Evolutionary conservation across 2,797 vertebrate genomes (phyloP), one percentile per base, ranked within the genome.

Genomic region (Hydrolagus colliei): DNA sequence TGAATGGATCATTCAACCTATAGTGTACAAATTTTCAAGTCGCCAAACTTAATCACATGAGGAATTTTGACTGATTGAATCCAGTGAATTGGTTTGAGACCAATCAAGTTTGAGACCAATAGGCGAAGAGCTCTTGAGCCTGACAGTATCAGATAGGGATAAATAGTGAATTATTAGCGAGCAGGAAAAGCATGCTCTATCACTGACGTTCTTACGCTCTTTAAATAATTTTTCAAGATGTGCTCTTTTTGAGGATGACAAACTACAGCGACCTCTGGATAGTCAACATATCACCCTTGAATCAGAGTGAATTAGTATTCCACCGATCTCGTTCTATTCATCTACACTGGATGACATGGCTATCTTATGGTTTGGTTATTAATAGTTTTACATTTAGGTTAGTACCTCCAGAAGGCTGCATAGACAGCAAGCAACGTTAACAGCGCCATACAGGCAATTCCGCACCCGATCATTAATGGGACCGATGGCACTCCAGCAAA

Each of bases 401-500:
- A 68, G 86, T 90, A 98, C 98, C 98, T 99, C 98, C 98, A 99
- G 92, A 98, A 98, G 91, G 97, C 95, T 22, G 95, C 97, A 1
- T 98, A 99, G 92, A 99, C 96, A 88, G 97, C 95, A 87, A 98
- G 94, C 90, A 99, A 92, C 86, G 97, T 97, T 90, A 98, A 91
- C 88, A 99, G 93, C 32, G 98, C 97, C 77, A 97, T 96, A 92
- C 97, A 98, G 89, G 98, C 98, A 84, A 99, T 94, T 0, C 96
- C 97, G 6, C 98, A 98, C 88, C 98, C 98, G n/a, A 98, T 98
- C 96, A 99, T 97, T 68, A 99, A 94, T 0, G 98, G 97, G 87
- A 98, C 96, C 0, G 97, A 98, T 1, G 97, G 97, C 87, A 94
- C 92, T 87, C 96, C 95, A 41, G 94, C 94, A 61, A 95, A 93